Percentiles rank a stretch among this genome's conserved stretches.
Evolutionary conservation across 2,113 vertebrate species (phyloP).

Genomic region (Larimichthys crocea): DNA sequence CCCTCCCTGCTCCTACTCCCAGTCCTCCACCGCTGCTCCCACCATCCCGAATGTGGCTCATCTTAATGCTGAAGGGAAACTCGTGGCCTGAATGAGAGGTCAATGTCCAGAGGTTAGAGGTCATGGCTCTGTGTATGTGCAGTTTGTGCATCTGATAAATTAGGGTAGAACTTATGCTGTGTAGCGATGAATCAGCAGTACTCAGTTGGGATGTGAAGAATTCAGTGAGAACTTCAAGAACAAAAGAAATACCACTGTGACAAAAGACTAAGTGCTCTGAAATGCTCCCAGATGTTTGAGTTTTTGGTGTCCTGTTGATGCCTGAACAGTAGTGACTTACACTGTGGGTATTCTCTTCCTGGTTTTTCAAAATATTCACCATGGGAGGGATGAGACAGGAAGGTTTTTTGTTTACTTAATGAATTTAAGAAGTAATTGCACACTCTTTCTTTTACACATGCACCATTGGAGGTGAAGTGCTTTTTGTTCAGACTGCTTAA

Average conservation of each 20-base stretch:
- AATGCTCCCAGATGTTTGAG: slow-evolving; percentile 60
- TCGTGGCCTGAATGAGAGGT: slow-evolving; percentile 89
- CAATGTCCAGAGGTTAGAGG: slow-evolving; percentile 48
- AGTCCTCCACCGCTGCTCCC: slow-evolving; percentile 45
- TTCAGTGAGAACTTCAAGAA: slow-evolving; percentile 42
- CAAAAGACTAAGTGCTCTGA: slow-evolving; percentile 21
- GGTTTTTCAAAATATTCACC: neutral
- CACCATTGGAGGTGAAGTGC: neutral
- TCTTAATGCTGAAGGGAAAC: slow-evolving; percentile 96
- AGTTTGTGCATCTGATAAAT: neutral
- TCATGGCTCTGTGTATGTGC: slow-evolving; percentile 28
- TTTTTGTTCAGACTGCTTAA: neutral
- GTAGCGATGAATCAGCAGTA: slow-evolving; percentile 12
- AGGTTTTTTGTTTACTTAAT: neutral
- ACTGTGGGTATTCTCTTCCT: neutral
- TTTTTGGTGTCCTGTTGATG: slow-evolving; percentile 3
- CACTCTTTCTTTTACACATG: neutral
- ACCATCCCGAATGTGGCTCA: slow-evolving; percentile 91
- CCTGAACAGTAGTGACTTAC: slow-evolving; percentile 8
- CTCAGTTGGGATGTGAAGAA: slow-evolving; percentile 11
- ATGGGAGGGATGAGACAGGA: neutral
- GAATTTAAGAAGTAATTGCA: neutral
- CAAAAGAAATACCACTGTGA: slow-evolving; percentile 46
- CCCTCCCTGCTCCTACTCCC: slow-evolving; percentile 75
- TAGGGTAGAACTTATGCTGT: neutral